Conservation (phyloP, 1,140 invertebrate species). For the Aphis craccivora region DNA sequence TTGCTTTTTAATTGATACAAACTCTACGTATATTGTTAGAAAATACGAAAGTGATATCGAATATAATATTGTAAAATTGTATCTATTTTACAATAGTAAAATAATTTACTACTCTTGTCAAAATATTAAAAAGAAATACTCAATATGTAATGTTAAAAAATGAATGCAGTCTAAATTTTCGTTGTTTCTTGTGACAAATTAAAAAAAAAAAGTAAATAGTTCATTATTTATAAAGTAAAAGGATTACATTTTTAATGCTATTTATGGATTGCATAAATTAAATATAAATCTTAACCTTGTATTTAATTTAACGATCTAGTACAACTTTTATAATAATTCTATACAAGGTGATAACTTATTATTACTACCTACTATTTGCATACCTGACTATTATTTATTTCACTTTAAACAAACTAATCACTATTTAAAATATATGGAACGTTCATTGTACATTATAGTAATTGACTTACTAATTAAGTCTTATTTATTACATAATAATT, state of each 20-base stretch:
- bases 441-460: background rate
- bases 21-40: background rate
- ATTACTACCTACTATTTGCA: background rate
- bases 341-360: constrained; percentile 4
- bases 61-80: background rate
- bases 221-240: background rate
- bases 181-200: background rate
- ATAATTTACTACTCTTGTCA: background rate
- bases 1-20: background rate
- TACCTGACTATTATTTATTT: background rate
- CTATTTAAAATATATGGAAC: background rate
- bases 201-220: background rate
- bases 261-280: background rate
- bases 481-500: background rate
- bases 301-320: background rate
- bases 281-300: background rate
- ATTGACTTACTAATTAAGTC: background rate
- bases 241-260: background rate
- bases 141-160: background rate
- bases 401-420: background rate
- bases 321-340: background rate
- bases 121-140: background rate
- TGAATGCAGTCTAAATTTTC: background rate
- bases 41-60: background rate
- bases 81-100: background rate